These are phyloP conservation scores for Cotesia glomerata DNA, from an alignment of 1,140 invertebrate genomes.

Conservation along the genomic window DNA sequence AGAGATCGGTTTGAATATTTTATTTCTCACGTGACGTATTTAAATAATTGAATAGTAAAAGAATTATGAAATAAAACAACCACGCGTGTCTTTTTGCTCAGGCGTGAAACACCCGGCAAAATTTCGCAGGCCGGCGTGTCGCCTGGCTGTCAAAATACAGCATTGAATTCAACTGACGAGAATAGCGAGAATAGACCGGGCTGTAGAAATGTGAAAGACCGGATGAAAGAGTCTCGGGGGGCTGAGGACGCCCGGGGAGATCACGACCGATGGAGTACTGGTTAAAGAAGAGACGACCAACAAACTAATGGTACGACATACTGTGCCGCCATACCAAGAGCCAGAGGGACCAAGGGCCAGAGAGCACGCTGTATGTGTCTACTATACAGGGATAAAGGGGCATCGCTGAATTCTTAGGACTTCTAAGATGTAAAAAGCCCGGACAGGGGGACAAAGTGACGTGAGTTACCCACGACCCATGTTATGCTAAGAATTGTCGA, in stretches of 20 bases:
- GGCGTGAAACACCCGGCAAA: slow-evolving; percentile 60
- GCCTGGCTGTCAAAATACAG: slow-evolving; percentile 60
- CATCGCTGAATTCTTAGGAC: background rate
- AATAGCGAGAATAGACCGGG: slow-evolving; percentile 16
- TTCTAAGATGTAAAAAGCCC: slow-evolving; percentile 11
- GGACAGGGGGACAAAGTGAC: slow-evolving; percentile 19
- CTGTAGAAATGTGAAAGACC: slow-evolving; percentile 23
- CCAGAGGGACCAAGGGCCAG: slow-evolving; percentile 13
- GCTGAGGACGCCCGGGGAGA: background rate
- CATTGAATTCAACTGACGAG: slow-evolving; percentile 54
- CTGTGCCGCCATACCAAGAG: background rate
- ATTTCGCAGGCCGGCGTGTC: slow-evolving; percentile 56
- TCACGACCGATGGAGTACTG: background rate
- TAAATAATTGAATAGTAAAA: no score
- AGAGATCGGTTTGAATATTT: no score
- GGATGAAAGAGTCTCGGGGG: slow-evolving; percentile 30
- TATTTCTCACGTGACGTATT: no score
- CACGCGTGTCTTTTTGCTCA: slow-evolving; percentile 38
- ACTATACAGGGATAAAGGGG: background rate
- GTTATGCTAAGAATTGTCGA: no score
- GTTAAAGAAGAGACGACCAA: slow-evolving; percentile 9
- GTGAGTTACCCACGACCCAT: no score
- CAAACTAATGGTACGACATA: slow-evolving; percentile 12
- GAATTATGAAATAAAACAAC: slow-evolving; percentile 25
- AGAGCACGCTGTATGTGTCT: no score